Base-by-base conservation (phyloP, 2,888 invertebrate genomes). In the Aleiodes alternator region DNA sequence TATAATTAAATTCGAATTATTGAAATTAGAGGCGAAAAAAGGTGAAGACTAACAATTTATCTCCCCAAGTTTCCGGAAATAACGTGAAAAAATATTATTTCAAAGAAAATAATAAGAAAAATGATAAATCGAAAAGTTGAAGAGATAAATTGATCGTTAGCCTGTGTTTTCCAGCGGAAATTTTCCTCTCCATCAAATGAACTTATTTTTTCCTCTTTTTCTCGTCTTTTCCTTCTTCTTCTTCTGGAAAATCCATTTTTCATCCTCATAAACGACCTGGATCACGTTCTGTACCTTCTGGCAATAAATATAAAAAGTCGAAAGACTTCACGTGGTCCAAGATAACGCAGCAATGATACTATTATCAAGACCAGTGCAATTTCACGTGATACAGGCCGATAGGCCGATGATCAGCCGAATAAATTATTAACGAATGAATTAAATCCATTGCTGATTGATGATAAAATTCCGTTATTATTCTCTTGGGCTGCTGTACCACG, bases 341-440 rank as follows among this genome's bases (percentile, higher is more conserved):
- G 76, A 72, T 82, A 80, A 38, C 80, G 80, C 57, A 74, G 69
- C 11, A 79, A 69, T 55, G 83, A 81, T 59, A 82, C 79, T 29
- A 78, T 69, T 56, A 83, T 71, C 14, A 80, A 71, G 79, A 83
- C 72, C 57, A 83, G 75, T 57, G 80, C 77, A 34, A 81, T 73
- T 66, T 81, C 76, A 72, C 80, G 80, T 74, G 80, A 74, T 34
- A 77, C 72, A n/a, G 81, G 79, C 78, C 80, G 83, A 75, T 78
- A 74, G 77, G 80, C 82, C 76, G 72, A 81, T 61, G 83, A 85
- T 88, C 91, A 95, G 86, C 95, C 95, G 84, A 96, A 95, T 85
- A 95, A 92, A 86, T 94, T 96, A 78, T 92, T 94, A 80, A 96
- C 94, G 82, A 96, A 91, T 85, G 92, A 95, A 86, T 94, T 95